A percentile compares a stretch with the other conserved stretches of the same genome.
Conservation (phyloP, 2,797 vertebrate species). For the Pelochelys cantorii region DNA sequence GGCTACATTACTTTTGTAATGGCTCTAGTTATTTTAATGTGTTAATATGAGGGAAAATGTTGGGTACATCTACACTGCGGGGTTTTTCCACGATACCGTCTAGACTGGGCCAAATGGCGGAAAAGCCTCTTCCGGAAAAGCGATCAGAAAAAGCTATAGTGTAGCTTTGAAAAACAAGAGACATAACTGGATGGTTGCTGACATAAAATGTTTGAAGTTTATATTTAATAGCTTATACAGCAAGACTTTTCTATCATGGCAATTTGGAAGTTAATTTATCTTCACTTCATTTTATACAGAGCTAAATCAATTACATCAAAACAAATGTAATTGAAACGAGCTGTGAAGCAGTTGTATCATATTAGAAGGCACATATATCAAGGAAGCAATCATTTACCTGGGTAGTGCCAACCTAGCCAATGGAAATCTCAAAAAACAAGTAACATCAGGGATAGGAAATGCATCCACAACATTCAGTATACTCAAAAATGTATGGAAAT, state of each 20-base stretch:
- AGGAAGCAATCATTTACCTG: neutral
- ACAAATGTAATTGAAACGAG: neutral
- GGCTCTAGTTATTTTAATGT: neutral
- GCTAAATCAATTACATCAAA: neutral
- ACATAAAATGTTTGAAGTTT: neutral
- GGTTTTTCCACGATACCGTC: no score
- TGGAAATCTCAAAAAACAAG: neutral
- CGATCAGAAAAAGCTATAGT: no score
- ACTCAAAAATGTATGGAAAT: neutral
- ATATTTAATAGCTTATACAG: neutral
- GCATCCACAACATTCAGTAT: neutral
- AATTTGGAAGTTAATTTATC: neutral
- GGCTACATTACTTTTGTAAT: neutral
- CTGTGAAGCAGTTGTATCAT: neutral
- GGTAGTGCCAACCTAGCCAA: neutral
- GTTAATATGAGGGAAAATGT: rapidly evolving
- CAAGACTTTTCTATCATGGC: neutral
- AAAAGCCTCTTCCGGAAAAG: no score
- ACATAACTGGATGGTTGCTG: neutral
- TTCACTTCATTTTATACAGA: neutral
- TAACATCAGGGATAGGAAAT: neutral
- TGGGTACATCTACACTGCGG: no score
- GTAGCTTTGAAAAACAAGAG: neutral
- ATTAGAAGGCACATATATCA: neutral
- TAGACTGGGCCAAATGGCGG: no score